Evolutionary conservation across 2,113 vertebrate species (phyloP).

Genomic region (Elaphurus davidianus): DNA sequence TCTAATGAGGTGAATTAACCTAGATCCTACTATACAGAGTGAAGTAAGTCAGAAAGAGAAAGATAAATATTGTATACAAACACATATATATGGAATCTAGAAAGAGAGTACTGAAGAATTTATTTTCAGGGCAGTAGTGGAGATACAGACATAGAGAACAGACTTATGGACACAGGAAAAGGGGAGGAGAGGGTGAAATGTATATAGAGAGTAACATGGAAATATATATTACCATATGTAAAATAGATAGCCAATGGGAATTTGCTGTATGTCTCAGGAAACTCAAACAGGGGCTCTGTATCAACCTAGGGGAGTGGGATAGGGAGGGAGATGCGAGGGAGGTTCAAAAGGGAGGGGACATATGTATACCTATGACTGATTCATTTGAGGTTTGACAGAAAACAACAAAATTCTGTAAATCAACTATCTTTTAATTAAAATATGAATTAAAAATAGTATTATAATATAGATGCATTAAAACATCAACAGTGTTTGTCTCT

Average conservation of each 20-base stretch:
- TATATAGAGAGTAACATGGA: not conserved
- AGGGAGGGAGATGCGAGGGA: not conserved
- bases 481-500: not conserved
- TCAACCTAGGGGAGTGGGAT: not conserved
- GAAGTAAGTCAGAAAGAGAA: not conserved
- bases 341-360: not conserved
- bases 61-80: not conserved
- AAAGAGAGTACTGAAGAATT: not conserved
- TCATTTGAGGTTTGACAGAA: not conserved
- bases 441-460: not conserved
- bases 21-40: not conserved
- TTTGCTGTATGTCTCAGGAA: not conserved
- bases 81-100: not conserved
- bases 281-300: not conserved
- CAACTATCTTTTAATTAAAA: not conserved
- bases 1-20: not conserved
- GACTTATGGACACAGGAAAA: not conserved
- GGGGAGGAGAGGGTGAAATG: not conserved
- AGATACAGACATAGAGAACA: not conserved
- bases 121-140: not conserved
- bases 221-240: not conserved
- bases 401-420: not conserved
- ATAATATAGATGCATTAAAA: constrained; percentile 15
- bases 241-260: not conserved
- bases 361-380: not conserved